These are phyloP conservation scores for Whitmania pigra DNA, from an alignment of 1,140 invertebrate genomes.

Conservation along the genomic window DNA sequence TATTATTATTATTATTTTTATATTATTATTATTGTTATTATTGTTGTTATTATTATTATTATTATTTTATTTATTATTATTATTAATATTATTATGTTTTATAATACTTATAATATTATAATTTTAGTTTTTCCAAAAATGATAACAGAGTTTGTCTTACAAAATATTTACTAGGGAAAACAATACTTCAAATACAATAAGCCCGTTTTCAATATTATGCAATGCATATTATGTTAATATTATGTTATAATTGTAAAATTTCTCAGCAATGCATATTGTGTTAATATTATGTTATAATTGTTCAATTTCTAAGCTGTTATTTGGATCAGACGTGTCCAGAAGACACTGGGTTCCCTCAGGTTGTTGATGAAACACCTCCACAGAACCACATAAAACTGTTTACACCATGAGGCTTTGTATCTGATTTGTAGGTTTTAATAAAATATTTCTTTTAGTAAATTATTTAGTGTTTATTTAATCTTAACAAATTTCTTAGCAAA, in stretches of 20 bases:
- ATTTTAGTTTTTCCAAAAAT: no score
- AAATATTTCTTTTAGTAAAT: no score
- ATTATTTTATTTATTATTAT: no score
- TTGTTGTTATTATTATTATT: neutral
- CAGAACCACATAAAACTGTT: slow-evolving; percentile 72
- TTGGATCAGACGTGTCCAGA: slow-evolving; percentile 74
- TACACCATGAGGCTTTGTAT: slow-evolving; percentile 74
- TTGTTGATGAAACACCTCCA: slow-evolving; percentile 79
- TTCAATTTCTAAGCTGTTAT: slow-evolving; percentile 59
- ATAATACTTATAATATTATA: no score
- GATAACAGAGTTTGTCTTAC: neutral
- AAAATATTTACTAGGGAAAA: neutral
- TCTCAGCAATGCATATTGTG: slow-evolving; percentile 50
- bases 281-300: neutral
- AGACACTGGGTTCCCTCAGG: slow-evolving; percentile 73
- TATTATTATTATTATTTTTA: no score
- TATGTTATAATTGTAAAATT: neutral
- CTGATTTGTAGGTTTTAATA: slow-evolving; percentile 21
- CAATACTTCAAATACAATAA: neutral
- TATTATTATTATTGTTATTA: neutral
- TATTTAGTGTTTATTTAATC: no score
- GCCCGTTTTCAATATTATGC: no score
- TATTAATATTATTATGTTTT: no score
- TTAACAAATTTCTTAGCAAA: no score
- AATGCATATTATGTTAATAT: no score